Evolutionary conservation across 2,888 invertebrate genomes (phyloP), one percentile per base, ranked within the genome.

Genomic region (Agrotis clavis): DNA sequence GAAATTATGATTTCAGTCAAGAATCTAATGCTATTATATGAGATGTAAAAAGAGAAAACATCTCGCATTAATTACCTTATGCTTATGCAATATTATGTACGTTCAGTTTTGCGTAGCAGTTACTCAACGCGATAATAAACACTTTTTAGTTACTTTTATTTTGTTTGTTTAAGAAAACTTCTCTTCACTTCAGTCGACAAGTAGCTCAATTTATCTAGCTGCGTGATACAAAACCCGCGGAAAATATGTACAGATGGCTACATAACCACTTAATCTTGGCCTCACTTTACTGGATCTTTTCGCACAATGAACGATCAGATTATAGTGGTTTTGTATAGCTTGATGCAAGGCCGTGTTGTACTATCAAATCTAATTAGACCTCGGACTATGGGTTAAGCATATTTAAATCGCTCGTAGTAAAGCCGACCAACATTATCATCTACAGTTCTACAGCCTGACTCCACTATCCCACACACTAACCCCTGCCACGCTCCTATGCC

Each of bases 1-100:
- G 7, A 54, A 47, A 70, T 70, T n/a, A 48, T 60, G 60, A 50
- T 54, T 50, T 54, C 14, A 51, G 14, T 41, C 19, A 4, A 53
- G 2, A 75, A 50, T 59, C 16, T 41, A 64, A 53, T 51, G 25
- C 48, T 48, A 70, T 25, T 54, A 16, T 41, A 13, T n/a, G 4
- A n/a, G 45, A 35, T 56, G 51, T 9, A 74, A 67, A 63, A 75
- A 83, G 61, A 50, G 69, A 75, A 74, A 75, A 67, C 63, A 45
- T 41, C 11, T 67, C 14, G 48, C 47, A 59, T n/a, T n/a, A 54
- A 73, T 63, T 67, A 64, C 45, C 30, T 64, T 47, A 25, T 35
- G 11, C 13, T 14, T 57, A n/a, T 66, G 62, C 35, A 77, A 73
- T 51, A 25, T 71, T 67, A 68, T 18, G 54, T 62, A 66, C 72